Conservation (phyloP, 1,140 invertebrate species). For the Drosophila pseudoobscura region DNA sequence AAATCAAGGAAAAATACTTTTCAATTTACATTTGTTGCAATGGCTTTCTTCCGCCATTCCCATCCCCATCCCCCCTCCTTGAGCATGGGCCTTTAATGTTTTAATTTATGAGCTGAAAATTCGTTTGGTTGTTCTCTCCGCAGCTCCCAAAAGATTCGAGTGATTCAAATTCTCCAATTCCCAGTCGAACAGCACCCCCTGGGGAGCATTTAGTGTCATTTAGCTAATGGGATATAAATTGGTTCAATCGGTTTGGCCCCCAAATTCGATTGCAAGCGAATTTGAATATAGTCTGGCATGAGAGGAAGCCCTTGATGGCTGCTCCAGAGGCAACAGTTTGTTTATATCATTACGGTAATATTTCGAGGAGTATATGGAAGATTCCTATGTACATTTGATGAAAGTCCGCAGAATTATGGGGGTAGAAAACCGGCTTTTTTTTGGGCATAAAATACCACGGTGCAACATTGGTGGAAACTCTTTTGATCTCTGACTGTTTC, state of each 20-base stretch:
- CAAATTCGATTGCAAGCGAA: constrained; percentile 38
- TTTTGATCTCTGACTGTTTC: no score
- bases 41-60: background rate
- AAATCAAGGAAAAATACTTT: constrained; percentile 18
- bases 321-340: constrained; percentile 27
- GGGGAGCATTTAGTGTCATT: constrained; percentile 69
- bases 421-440: no score
- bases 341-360: constrained; percentile 47
- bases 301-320: background rate
- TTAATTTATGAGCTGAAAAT: constrained; percentile 71
- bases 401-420: no score
- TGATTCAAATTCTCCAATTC: constrained; percentile 30
- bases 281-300: background rate
- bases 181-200: constrained; percentile 29
- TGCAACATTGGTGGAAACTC: no score
- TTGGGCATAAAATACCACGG: no score
- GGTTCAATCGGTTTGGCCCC: constrained; percentile 39
- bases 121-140: background rate
- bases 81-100: constrained; percentile 56
- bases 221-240: constrained; percentile 76
- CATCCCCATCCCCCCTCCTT: background rate
- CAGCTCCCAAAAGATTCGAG: background rate
- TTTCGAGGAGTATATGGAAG: no score
- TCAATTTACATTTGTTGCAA: constrained; percentile 62
- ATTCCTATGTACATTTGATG: no score